Evolutionary conservation across 1,140 invertebrate genomes (phyloP).

Genomic region (Eumaeus atala): DNA sequence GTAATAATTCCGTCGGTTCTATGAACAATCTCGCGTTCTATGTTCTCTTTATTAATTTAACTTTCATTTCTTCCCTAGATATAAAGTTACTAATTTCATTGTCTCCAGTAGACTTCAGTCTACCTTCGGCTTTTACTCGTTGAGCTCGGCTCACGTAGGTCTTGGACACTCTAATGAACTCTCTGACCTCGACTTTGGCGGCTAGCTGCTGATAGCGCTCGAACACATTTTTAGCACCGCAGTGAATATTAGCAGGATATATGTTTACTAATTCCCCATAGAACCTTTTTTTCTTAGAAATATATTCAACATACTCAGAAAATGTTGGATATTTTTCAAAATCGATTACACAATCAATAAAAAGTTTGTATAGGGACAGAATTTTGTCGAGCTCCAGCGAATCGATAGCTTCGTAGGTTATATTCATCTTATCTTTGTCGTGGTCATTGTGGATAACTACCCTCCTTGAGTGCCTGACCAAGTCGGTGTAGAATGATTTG

Average conservation of each 20-base stretch:
- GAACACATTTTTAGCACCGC: slow-evolving; percentile 12
- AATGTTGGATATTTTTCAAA: slow-evolving; percentile 27
- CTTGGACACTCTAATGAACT: slow-evolving; percentile 23
- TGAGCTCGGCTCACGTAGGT: slow-evolving; percentile 19
- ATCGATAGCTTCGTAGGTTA: slow-evolving; percentile 22
- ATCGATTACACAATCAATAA: slow-evolving; percentile 25
- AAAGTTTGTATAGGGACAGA: slow-evolving; percentile 29
- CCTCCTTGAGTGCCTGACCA: slow-evolving; percentile 22
- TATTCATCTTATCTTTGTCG: slow-evolving; percentile 25
- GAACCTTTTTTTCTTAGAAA: slow-evolving; percentile 27
- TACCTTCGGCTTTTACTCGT: slow-evolving; percentile 26
- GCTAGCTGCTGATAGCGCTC: slow-evolving; percentile 23
- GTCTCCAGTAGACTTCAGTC: slow-evolving; percentile 18
- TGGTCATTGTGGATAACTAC: slow-evolving; percentile 27
- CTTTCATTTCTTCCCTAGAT: slow-evolving; percentile 19
- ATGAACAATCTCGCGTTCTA: no score
- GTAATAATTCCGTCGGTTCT: no score
- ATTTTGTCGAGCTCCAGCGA: slow-evolving; percentile 25
- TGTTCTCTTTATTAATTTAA: slow-evolving; percentile 16
- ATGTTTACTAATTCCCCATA: slow-evolving; percentile 23
- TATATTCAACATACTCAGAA: slow-evolving; percentile 27
- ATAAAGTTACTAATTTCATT: slow-evolving; percentile 22
- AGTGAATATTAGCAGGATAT: slow-evolving; percentile 22
- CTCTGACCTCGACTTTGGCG: slow-evolving; percentile 17
- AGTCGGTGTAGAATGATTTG: slow-evolving; percentile 29